These are phyloP conservation scores for Spisula solida DNA, from an alignment of 2,888 invertebrate species.

Conservation along the genomic window DNA sequence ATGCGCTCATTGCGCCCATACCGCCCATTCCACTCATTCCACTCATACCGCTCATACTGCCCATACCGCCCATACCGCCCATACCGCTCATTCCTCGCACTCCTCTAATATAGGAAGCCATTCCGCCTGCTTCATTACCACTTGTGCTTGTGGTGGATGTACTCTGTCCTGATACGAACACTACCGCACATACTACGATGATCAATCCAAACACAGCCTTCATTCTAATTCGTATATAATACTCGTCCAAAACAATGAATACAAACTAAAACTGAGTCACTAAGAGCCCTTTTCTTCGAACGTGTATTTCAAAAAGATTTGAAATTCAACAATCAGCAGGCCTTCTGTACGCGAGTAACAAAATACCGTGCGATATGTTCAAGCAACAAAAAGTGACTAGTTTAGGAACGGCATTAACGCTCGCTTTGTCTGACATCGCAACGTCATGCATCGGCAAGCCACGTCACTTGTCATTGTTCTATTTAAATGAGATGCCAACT, in stretches of 20 bases:
- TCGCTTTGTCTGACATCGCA: slow-evolving; percentile 9
- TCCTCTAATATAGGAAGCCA: background rate
- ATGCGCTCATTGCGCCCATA: background rate
- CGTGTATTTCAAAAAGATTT: background rate
- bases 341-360: slow-evolving; percentile 20
- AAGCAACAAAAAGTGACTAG: slow-evolving; percentile 35
- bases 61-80: background rate
- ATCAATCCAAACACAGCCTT: slow-evolving; percentile 8
- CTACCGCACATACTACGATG: slow-evolving; percentile 5
- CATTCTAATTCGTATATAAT: background rate
- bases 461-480: slow-evolving; percentile 29
- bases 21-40: background rate
- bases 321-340: slow-evolving; percentile 14
- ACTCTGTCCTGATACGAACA: background rate
- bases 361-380: slow-evolving; percentile 34
- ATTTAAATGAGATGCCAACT: slow-evolving; percentile 1
- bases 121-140: background rate
- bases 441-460: slow-evolving; percentile 29
- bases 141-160: background rate
- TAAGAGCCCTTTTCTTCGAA: background rate
- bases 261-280: slow-evolving; percentile 8
- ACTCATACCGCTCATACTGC: background rate
- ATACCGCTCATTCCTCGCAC: background rate
- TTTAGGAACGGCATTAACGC: background rate
- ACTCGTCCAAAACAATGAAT: slow-evolving; percentile 13